Percentiles rank a stretch among this genome's conserved stretches.
Evolutionary conservation across 2,797 vertebrate species (phyloP).

Genomic region (Gobionotothen gibberifrons): DNA sequence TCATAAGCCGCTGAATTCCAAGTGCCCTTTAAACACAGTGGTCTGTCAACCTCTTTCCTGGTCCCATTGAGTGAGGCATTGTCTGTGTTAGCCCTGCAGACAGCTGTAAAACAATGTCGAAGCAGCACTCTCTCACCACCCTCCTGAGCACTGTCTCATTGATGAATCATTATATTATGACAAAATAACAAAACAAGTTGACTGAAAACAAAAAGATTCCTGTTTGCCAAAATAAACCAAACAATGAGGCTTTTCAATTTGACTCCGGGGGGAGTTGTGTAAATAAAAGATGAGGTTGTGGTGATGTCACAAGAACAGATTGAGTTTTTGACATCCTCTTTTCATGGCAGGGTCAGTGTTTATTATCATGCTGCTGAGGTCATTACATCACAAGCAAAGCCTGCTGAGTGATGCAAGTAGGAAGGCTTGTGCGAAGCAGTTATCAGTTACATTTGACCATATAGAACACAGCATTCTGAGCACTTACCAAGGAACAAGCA

Average conservation of each 20-base stretch:
- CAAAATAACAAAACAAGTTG: constrained; percentile 41
- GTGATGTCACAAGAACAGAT: constrained; percentile 29
- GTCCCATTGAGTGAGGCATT: constrained; percentile 70
- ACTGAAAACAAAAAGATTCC: constrained; percentile 33
- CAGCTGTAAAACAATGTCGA: constrained; percentile 72
- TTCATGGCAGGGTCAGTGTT: constrained; percentile 43
- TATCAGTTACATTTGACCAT: constrained; percentile 3
- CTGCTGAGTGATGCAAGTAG: constrained; percentile 36
- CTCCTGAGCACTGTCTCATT: constrained; percentile 40
- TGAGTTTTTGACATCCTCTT: constrained; percentile 37
- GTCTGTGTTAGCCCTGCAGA: constrained; percentile 65
- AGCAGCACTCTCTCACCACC: constrained; percentile 60
- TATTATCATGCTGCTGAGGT: constrained; percentile 55
- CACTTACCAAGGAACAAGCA: background rate
- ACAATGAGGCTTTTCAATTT: constrained; percentile 39
- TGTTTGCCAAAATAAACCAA: constrained; percentile 23
- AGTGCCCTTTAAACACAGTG: constrained; percentile 73
- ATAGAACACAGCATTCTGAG: background rate
- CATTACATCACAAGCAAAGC: constrained; percentile 49
- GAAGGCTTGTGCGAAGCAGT: constrained; percentile 2
- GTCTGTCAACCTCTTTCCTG: constrained; percentile 77
- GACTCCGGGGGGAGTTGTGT: constrained; percentile 26
- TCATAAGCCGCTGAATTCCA: constrained; percentile 76
- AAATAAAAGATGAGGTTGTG: constrained; percentile 42
- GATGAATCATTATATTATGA: constrained; percentile 56